Evolutionary conservation across 2,888 invertebrate genomes (phyloP), one percentile per base, ranked within the genome.

Genomic region (Formica aserva): DNA sequence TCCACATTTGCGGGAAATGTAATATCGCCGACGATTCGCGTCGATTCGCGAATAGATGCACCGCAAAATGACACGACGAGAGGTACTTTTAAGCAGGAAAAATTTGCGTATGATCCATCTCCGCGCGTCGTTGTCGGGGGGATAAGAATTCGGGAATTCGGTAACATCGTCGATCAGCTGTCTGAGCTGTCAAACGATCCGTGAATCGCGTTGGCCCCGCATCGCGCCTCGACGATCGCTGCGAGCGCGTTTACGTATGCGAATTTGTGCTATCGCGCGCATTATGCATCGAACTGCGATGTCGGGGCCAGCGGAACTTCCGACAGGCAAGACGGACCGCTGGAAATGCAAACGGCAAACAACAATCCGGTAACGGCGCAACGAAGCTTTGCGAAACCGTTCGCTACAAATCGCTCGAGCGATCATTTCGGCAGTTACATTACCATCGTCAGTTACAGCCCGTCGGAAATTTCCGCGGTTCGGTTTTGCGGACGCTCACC

Each of bases 291-390:
- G 86, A 83, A 83, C 85, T 88, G 87, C 89, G 90, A 65, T 75
- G 86, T 84, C 85, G 85, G 74, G 85, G 72, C 77, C 62, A 74
- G 65, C 83, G 89, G 86, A 91, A 92, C 91, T 92, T 92, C 92
- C 91, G 92, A 88, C 91, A 89, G 88, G 85, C 88, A 91, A 90
- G 92, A 92, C 90, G 87, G 85, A 91, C 89, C 76, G 78, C 82
- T 87, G 86, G 88, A 88, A 90, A 90, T 90, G 88, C 89, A 83
- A 48, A 18, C 83, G 84, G 90, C 88, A 92, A 92, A 92, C 91
- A 92, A 92, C 91, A 91, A 89, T 92, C 90, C 88, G 86, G 87
- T 90, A 89, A 91, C 89, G 45, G 88, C 86, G 82, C 85, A 85
- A 86, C 77, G 52, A 52, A 52, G 86, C 77, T 86, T 67, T 63